A percentile compares a stretch with the other conserved stretches of the same genome.
Evolutionary conservation across 2,888 invertebrate species (phyloP).

Genomic region (Drosophila melanocephala): DNA sequence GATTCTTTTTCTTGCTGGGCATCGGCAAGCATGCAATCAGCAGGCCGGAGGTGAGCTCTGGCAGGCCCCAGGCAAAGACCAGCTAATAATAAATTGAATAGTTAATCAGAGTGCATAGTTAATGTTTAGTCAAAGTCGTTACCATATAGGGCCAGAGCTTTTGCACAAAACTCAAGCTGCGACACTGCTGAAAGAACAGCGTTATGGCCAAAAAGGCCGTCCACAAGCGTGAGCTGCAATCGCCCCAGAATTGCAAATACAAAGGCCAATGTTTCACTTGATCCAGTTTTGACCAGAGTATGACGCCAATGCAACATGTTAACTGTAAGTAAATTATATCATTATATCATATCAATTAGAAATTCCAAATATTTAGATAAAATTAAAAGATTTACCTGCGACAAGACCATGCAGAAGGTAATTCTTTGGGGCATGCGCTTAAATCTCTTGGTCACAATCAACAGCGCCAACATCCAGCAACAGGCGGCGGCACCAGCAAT

Average conservation of each 20-base stretch:
- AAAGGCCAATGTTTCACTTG: constrained; percentile 88
- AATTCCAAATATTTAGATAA: not conserved
- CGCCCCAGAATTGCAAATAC: constrained; percentile 91
- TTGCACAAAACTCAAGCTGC: constrained; percentile 93
- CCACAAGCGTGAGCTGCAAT: constrained; percentile 94
- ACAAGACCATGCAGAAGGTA: constrained; percentile 91
- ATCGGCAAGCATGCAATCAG: constrained; percentile 87
- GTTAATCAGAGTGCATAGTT: not conserved
- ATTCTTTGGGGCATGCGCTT: constrained; percentile 93
- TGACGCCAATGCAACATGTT: constrained; percentile 90
- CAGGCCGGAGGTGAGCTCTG: constrained; percentile 89
- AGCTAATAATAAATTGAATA: constrained; percentile 85
- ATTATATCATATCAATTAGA: not conserved
- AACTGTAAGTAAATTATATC: constrained; percentile 85
- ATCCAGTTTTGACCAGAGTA: constrained; percentile 89
- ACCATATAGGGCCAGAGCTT: constrained; percentile 90
- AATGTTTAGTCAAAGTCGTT: not conserved
- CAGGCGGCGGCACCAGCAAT: constrained; percentile 91
- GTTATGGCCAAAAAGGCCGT: constrained; percentile 93
- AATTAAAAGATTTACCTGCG: constrained; percentile 88
- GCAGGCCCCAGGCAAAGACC: constrained; percentile 88
- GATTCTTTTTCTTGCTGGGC: constrained; percentile 88
- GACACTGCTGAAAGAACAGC: constrained; percentile 92
- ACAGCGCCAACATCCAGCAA: constrained; percentile 91
- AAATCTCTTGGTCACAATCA: constrained; percentile 91